A percentile compares a stretch with the other conserved stretches of the same genome.
phyloP scores from a whole-genome alignment of 2,888 invertebrate species.

The Cyaniris semiargus region DNA sequence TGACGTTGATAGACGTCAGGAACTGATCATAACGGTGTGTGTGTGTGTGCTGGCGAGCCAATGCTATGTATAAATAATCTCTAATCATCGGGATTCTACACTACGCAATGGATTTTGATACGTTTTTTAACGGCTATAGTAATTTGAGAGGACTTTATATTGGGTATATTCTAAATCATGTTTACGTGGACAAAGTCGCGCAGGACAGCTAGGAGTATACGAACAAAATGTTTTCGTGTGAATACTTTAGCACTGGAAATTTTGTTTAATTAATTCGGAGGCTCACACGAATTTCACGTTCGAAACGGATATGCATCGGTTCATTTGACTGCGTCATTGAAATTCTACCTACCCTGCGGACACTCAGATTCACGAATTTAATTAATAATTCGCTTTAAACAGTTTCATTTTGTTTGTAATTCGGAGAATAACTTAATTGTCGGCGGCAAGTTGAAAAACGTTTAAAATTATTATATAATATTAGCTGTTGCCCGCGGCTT shows the following conservation, averaged over 20 bases:
- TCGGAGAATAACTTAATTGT: not conserved
- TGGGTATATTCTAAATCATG: too few species aligned
- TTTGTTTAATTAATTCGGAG: conserved; percentile 10
- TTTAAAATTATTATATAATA: not conserved
- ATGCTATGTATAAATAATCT: too few species aligned
- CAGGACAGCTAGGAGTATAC: not conserved
- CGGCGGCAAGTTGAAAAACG: not conserved
- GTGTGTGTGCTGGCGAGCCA: too few species aligned
- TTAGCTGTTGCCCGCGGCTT: too few species aligned
- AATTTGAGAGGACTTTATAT: too few species aligned
- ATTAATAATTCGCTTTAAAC: conserved; percentile 17
- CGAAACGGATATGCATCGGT: conserved; percentile 10
- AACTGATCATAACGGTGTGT: too few species aligned
- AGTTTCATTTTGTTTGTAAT: not conserved
- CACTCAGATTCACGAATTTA: conserved; percentile 6
- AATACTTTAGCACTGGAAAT: not conserved
- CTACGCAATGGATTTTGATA: too few species aligned
- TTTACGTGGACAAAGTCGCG: not conserved
- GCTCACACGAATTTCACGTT: not conserved
- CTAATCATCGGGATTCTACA: too few species aligned
- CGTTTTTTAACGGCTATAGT: too few species aligned
- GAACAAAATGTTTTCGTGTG: not conserved
- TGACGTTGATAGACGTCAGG: too few species aligned
- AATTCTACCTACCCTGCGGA: conserved; percentile 7
- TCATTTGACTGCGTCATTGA: conserved; percentile 15